Evolutionary conservation across 2,888 invertebrate genomes (phyloP), one percentile per base, ranked within the genome.

Genomic region (Leptopilina drosophilae): DNA sequence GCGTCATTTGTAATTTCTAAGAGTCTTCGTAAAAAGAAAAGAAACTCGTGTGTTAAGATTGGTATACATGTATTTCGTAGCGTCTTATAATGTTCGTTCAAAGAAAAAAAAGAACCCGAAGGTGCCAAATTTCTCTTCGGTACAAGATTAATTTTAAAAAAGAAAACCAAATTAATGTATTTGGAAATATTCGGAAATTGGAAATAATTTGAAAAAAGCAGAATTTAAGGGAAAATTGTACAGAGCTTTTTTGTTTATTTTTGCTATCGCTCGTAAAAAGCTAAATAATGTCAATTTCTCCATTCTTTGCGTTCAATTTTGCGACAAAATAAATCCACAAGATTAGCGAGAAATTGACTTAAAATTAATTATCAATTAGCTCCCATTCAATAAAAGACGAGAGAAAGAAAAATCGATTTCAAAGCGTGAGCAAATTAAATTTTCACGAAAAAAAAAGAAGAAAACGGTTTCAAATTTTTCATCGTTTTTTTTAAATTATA

Each of bases 31-130:
- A 49, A 49, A 49, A 49, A 42, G 56, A 49, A 75, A 81, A 33
- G 33, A 33, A 33, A 33, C 33, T 81, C 78, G 82, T 84, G 78
- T 81, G 77, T 84, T 84, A 83, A 81, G 78, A 80, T 83, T 82
- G 82, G 81, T 83, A 83, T 87, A 84, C 81, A 82, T 84, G 84
- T 86, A 83, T 81, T 83, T 82, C 78, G 80, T 84, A 84, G 81
- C 15, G 26, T 75, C 76, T 56, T 80, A 78, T 83, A 81, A 82
- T 84, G 81, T 84, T 84, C 82, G 83, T 85, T 49, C 82, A 81
- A 83, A 77, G 3, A 1, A 33, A 33, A 33, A 33, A 33, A 33
- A 33, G 0, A 33, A 84, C 86, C 83, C 85, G 82, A 82, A 83
- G 81, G 85, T 87, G 85, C 84, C 85, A 86, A 85, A 85, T 80